Evolutionary conservation across 2,113 vertebrate species (phyloP), one percentile per base, ranked within the genome.

Genomic region (Herpailurus yagouaroundi): DNA sequence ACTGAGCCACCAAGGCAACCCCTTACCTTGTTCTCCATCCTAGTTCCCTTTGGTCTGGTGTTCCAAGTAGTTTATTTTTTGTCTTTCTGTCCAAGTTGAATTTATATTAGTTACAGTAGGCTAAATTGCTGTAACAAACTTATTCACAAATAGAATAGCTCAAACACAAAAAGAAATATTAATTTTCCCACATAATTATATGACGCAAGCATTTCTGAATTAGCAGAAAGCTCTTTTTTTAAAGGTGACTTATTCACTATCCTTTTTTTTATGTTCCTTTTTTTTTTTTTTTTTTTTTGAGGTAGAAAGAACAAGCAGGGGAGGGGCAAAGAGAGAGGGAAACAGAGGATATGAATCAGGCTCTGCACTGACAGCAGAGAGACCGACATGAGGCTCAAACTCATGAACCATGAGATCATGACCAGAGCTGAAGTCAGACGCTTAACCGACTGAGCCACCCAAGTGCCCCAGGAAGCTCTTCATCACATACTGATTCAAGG

Each of bases 101-200:
- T 33, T 87, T 94, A 41, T 38, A 73, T 63, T 68, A 8, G n/a
- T 95, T 74, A 55, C 7, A 66, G 23, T 68, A 69, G n/a, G 18
- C 57, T 96, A 73, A 94, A 92, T 84, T 66, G 41, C 36, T 90
- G 2, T 38, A 82, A 90, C 41, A 90, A 89, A 77, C 41, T 89
- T 25, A 82, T 90, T 55, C 52, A 79, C 57, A 57, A 41, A 57
- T 63, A 15, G 21, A 93, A 94, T n/a, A 77, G 25, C 23, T 82
- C 89, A 71, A 96, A 92, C 57, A 89, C 71, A 81, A 81, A 48
- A 87, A 88, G 41, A 92, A 86, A 41, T 36, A 36, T 60, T 63
- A 92, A 76, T 27, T 69, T 86, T n/a, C 23, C 81, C 57, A 85
- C n/a, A 13, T 60, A 80, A 76, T 73, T 82, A 16, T 36, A 29